A percentile compares a stretch with the other conserved stretches of the same genome.
These are phyloP conservation scores for Liodrosophila aerea DNA, from an alignment of 2,888 invertebrate species.

Conservation along the genomic window DNA sequence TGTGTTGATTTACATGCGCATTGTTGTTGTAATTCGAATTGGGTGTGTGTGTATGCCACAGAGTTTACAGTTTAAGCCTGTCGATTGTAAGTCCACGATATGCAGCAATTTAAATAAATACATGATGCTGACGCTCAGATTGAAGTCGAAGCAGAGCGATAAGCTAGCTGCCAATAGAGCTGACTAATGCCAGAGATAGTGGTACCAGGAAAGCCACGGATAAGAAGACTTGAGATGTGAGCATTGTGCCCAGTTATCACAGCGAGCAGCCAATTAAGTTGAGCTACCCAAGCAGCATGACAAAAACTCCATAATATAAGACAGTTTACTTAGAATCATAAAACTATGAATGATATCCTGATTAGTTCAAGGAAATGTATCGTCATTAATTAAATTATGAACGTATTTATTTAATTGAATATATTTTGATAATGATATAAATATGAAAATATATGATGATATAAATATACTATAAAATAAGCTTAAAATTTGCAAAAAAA, in stretches of 20 bases:
- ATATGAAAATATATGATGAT: too few species aligned
- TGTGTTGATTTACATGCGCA: constrained; percentile 72
- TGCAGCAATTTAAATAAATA: constrained; percentile 50
- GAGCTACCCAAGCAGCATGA: constrained; percentile 24
- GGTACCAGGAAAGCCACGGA: neutral
- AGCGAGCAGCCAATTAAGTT: constrained; percentile 37
- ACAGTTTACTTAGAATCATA: constrained; percentile 1
- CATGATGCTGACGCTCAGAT: constrained; percentile 37
- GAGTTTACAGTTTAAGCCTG: constrained; percentile 23
- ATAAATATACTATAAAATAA: too few species aligned
- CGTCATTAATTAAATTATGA: too few species aligned
- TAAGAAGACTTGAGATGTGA: neutral
- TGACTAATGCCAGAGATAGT: constrained; percentile 16
- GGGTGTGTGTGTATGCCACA: constrained; percentile 34
- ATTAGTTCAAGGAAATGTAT: too few species aligned
- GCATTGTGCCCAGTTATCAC: constrained; percentile 15
- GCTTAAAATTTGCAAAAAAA: too few species aligned
- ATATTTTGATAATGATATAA: too few species aligned
- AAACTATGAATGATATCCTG: neutral
- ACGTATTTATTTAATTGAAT: too few species aligned
- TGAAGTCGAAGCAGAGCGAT: constrained; percentile 27
- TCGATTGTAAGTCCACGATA: constrained; percentile 47
- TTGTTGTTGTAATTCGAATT: constrained; percentile 58
- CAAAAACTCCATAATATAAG: neutral
- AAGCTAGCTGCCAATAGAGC: constrained; percentile 21